phyloP scores from a whole-genome alignment of 2,888 invertebrate genomes.

The Tiphia femorata region DNA sequence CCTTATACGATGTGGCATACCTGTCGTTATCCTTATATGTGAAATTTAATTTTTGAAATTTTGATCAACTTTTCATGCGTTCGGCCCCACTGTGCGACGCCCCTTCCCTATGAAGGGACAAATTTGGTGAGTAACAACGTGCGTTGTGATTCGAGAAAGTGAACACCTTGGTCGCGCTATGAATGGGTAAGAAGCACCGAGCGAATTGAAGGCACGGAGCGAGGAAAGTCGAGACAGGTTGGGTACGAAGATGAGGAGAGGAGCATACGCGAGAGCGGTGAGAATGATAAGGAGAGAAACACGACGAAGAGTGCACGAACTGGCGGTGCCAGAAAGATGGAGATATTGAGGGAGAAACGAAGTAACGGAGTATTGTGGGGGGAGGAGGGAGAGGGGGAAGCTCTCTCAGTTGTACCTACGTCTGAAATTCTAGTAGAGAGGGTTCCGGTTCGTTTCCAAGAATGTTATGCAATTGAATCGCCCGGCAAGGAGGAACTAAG shows the following conservation, averaged over 20 bases:
- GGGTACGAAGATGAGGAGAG: background rate
- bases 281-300: conserved; percentile 1
- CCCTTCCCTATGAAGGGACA: no score
- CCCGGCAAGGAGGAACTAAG: conserved; percentile 42
- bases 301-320: background rate
- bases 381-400: conserved; percentile 3
- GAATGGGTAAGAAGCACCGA: conserved; percentile 17
- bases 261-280: conserved; percentile 1
- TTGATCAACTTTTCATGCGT: no score
- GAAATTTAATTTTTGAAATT: no score
- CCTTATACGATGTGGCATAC: no score
- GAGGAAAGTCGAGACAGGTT: background rate
- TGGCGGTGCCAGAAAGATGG: background rate
- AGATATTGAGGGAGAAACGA: background rate
- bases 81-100: no score
- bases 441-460: conserved; percentile 35
- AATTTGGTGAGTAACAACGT: no score
- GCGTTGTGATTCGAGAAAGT: conserved; percentile 29
- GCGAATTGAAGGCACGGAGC: no score
- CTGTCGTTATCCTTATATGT: no score
- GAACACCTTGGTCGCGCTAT: conserved; percentile 7
- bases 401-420: conserved; percentile 22
- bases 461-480: conserved; percentile 48
- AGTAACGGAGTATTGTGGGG: background rate
- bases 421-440: conserved; percentile 28